These are phyloP conservation scores for Actinemys pallida DNA, from an alignment of 2,113 vertebrate species.

Conservation along the genomic window DNA sequence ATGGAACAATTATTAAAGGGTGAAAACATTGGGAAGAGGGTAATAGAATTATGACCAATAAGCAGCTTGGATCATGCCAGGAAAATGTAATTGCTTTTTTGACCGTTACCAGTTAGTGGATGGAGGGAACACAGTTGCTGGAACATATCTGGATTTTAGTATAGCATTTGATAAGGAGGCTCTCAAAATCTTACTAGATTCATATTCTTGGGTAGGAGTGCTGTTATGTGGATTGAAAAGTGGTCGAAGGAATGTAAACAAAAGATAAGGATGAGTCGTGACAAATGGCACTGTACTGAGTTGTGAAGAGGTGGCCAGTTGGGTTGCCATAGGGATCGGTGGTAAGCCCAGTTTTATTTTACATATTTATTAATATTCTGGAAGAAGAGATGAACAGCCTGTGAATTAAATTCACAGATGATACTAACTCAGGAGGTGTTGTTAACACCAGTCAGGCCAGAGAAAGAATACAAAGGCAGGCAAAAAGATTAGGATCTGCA, in stretches of 20 bases:
- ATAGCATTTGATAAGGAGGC: not conserved
- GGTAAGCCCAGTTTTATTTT: constrained; percentile 44
- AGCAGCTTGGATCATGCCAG: not conserved
- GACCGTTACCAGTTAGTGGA: not conserved
- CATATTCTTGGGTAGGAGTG: constrained; percentile 5
- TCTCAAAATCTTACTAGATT: constrained; percentile 50
- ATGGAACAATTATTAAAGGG: constrained; percentile 1
- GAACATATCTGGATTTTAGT: not conserved
- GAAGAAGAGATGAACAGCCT: constrained; percentile 39
- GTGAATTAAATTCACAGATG: constrained; percentile 35
- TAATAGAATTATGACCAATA: constrained; percentile 8
- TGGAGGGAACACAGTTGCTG: not conserved
- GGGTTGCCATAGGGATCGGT: constrained; percentile 30
- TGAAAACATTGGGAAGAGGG: not conserved
- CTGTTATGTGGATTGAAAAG: constrained; percentile 31
- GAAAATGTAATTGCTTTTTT: constrained; percentile 23
- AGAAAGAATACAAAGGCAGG: not conserved
- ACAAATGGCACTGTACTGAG: constrained; percentile 30
- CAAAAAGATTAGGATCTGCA: not conserved
- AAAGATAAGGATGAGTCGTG: constrained; percentile 38
- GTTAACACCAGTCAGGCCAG: not conserved
- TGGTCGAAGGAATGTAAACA: constrained; percentile 24
- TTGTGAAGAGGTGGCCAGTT: constrained; percentile 25
- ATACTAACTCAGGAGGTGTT: constrained; percentile 3
- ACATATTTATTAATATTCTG: constrained; percentile 46